Evolutionary conservation across 2,797 vertebrate species (phyloP), one percentile per base, ranked within the genome.

Genomic region (Anas bahamensis): DNA sequence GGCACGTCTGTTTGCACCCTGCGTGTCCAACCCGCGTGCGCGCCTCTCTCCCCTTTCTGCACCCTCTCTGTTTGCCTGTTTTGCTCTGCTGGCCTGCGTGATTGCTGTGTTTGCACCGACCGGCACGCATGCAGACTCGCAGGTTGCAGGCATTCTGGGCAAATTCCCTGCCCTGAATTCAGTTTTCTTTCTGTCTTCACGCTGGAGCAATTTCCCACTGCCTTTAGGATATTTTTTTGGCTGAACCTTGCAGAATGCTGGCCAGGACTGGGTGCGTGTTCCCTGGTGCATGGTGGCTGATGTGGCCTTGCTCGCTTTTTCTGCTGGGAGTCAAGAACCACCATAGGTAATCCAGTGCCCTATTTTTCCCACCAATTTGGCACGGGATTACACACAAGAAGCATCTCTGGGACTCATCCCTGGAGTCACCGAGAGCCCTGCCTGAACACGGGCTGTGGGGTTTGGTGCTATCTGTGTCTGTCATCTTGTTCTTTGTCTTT

Each of bases 81-180:
- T 56, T 68, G 28, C 48, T 89, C 60, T 82, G 29, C 64, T 70
- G 48, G 5, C 42, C 70, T 44, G 79, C 22, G 56, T 2, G 2
- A 63, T 44, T 64, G 63, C 53, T 48, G 29, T 64, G 26, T 63
- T 23, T 23, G 18, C 26, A 26, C 14, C 44, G 33, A 44, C 26
- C 44, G 26, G 19, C 13, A 10, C 5, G 33, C 13, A 2, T 6
- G 33, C 22, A 60, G 77, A 81, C 46, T 33, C 1, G 0, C 2
- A 4, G 33, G 17, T 90, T 75, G 61, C 15, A 48, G 52, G 44
- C 5, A 19, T 75, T 80, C 3, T 4, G 72, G 42, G 48, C 46
- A 76, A 78, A 71, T 68, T 74, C 4, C 33, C 68, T 7, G 4
- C 31, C 26, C 53, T 23, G 31, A 85, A 55, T 85, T 74, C 33